phyloP scores from a whole-genome alignment of 2,113 vertebrate species.

The Empidonax traillii region DNA sequence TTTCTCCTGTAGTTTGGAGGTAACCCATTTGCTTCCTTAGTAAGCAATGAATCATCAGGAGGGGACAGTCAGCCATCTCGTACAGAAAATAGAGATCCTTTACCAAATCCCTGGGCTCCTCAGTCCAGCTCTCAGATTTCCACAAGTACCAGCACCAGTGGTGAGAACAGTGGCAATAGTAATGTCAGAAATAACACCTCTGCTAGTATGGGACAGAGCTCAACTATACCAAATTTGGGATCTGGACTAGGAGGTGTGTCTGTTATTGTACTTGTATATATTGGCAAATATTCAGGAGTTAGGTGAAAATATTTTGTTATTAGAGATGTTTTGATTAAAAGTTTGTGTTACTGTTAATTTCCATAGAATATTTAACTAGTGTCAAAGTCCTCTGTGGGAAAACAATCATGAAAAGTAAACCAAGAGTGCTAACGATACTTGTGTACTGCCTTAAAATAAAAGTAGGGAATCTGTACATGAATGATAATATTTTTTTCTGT shows the following conservation, averaged over 20 bases:
- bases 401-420: neutral
- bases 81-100: conserved; percentile 83
- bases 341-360: neutral
- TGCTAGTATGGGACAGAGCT: conserved; percentile 44
- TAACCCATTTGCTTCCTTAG: conserved; percentile 82
- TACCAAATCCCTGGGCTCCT: conserved; percentile 79
- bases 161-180: conserved; percentile 28
- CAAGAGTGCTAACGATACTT: neutral
- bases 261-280: neutral
- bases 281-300: neutral
- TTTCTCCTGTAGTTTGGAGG: conserved; percentile 78
- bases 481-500: neutral
- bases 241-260: conserved; percentile 75
- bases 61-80: conserved; percentile 78
- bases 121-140: conserved; percentile 63
- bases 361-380: neutral
- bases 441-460: neutral
- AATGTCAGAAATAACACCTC: conserved; percentile 27
- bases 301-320: neutral
- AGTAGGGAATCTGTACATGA: neutral
- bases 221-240: conserved; percentile 58
- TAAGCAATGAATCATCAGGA: conserved; percentile 73
- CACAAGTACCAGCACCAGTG: conserved; percentile 28
- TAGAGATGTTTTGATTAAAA: neutral
- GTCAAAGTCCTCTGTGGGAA: neutral